Base-by-base conservation (phyloP, 2,888 invertebrate genomes). In the Digitonthophagus gazella region DNA sequence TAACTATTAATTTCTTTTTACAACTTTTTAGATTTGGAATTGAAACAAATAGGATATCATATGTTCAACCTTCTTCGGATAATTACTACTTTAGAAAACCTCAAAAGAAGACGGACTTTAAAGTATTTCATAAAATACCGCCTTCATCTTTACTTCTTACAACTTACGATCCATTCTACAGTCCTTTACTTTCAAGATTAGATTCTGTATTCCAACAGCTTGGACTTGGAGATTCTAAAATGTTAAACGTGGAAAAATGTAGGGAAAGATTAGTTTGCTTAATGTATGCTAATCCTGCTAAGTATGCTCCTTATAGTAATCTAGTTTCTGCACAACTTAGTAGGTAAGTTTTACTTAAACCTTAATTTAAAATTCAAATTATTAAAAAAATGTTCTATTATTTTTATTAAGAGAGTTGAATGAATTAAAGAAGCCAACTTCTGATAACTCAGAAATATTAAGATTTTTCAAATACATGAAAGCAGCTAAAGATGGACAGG, bases 391-490 rank as follows among this genome's bases (percentile, higher is more conserved):
- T n/a, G n/a, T n/a, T n/a, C n/a, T 19, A n/a, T n/a, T n/a, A 15
- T 64, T 65, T 66, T 15, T 15, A 85, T 85, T 22, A 84, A 93
- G 95, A 77, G 95, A 95, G 80, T 83, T 95, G 68, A 94, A 94
- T 81, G 95, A 95, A 79, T 84, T 95, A 63, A 87, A 93, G 2
- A 91, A 93, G 67, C 95, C 95, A 0, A 90, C 93, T 0, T 91
- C 91, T 0, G 94, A 95, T 80, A 95, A 95, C 81, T 91, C 93
- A 0, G 94, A 95, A 76, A 94, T 95, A 70, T 84, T 95, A 56
- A 85, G 95, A 67, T 95, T 95, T 85, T 95, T 95, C 86, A 89
- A 91, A 69, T 95, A 95, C 83, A 95, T 95, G 94, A 90, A 93
- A 73, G 93, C 95, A 0, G 95, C 95, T 8, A 90, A 94, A 80